These are phyloP conservation scores for Diploptera punctata DNA, from an alignment of 2,888 invertebrate genomes.

Conservation along the genomic window DNA sequence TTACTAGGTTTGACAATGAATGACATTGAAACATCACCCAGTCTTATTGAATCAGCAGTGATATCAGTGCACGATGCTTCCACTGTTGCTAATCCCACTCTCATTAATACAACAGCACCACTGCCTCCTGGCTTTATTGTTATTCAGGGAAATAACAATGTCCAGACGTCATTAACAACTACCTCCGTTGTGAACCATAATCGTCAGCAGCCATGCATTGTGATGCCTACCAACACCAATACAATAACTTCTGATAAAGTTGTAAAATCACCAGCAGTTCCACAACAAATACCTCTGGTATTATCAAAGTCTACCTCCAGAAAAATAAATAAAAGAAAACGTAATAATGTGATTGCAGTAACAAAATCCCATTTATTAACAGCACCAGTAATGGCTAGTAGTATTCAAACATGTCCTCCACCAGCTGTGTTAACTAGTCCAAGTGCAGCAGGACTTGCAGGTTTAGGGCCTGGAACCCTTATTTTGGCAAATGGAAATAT, in stretches of 20 bases:
- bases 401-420: conserved; percentile 29
- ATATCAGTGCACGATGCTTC: conserved; percentile 2
- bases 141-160: conserved; percentile 10
- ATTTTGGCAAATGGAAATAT: conserved; percentile 54
- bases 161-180: conserved; percentile 3
- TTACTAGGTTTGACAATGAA: conserved; percentile 21
- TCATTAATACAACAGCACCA: conserved; percentile 16
- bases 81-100: conserved; percentile 5
- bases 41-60: neutral
- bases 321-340: neutral
- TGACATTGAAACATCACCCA: conserved; percentile 22
- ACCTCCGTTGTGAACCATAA: conserved; percentile 14
- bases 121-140: conserved; percentile 27
- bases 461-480: conserved; percentile 53
- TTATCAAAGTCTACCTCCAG: neutral
- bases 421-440: conserved; percentile 8
- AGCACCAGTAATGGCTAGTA: conserved; percentile 35
- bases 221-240: conserved; percentile 18
- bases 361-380: conserved; percentile 31
- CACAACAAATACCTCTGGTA: conserved; percentile 17
- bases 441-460: conserved; percentile 8
- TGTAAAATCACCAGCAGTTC: neutral
- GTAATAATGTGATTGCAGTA: neutral
- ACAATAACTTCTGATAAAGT: neutral
- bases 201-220: conserved; percentile 17